Conservation (phyloP, 2,797 vertebrate genomes). For the Acropternis orthonyx region DNA sequence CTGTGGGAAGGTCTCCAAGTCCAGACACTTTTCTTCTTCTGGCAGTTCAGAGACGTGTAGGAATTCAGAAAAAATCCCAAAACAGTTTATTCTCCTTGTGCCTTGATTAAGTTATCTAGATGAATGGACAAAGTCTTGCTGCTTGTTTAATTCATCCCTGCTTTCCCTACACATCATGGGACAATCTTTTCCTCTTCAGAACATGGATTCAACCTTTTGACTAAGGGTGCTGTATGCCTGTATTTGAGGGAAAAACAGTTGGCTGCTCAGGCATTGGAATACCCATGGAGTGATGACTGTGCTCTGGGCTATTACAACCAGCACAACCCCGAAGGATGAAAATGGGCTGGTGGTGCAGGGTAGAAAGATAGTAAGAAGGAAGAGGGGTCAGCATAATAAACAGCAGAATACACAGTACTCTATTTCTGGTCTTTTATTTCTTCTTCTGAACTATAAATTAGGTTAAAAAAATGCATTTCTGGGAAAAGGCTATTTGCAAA, state of each 20-base stretch:
- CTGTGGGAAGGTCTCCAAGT: not conserved
- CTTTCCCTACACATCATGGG: not conserved
- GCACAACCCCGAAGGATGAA: not conserved
- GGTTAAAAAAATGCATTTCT: not conserved
- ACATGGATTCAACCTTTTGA: not conserved
- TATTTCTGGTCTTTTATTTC: not conserved
- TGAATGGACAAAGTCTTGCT: not conserved
- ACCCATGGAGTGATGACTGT: not conserved
- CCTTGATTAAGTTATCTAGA: not conserved
- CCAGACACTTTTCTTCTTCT: not conserved
- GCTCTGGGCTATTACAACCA: not conserved
- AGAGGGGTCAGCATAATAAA: not conserved
- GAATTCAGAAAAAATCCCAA: not conserved
- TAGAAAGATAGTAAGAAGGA: not conserved
- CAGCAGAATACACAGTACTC: not conserved
- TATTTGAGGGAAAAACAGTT: not conserved
- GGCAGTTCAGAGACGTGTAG: not conserved
- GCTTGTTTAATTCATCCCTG: not conserved
- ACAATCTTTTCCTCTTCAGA: not conserved
- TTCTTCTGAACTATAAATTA: not conserved
- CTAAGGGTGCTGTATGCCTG: accelerated
- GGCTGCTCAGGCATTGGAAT: not conserved
- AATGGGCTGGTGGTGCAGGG: not conserved
- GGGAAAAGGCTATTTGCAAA: not conserved
- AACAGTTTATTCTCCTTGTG: not conserved